Percentiles rank a stretch among this genome's conserved stretches.
These are phyloP conservation scores for Crocuta crocuta DNA, from an alignment of 2,113 vertebrate genomes.

Conservation along the genomic window DNA sequence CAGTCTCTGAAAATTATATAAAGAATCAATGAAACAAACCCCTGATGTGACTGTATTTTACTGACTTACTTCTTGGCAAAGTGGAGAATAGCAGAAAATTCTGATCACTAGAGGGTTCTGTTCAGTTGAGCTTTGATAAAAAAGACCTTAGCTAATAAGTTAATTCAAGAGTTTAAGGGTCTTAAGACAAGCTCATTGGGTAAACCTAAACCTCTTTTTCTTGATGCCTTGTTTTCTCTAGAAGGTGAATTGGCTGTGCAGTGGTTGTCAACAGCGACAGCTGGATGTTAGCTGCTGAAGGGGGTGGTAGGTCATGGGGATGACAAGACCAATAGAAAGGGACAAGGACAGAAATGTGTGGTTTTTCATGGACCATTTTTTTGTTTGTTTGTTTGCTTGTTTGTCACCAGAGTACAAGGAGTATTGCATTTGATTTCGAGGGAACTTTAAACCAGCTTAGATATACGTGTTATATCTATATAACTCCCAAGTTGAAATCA, in stretches of 20 bases:
- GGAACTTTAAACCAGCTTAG: conserved; percentile 33
- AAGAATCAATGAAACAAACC: conserved; percentile 41
- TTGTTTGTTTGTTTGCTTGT: neutral
- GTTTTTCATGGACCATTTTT: conserved; percentile 2
- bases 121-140: conserved; percentile 49
- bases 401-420: conserved; percentile 12
- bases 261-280: conserved; percentile 1
- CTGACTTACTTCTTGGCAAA: conserved; percentile 62
- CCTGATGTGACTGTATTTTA: neutral
- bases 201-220: conserved; percentile 21
- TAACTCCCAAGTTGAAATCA: conserved; percentile 7
- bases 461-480: neutral
- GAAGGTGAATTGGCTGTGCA: conserved; percentile 26
- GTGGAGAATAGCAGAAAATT: conserved; percentile 58
- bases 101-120: conserved; percentile 51
- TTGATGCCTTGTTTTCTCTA: conserved; percentile 22
- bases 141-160: conserved; percentile 50
- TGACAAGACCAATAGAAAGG: conserved; percentile 34
- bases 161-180: conserved; percentile 8
- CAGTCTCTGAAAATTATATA: conserved; percentile 35
- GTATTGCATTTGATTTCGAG: conserved; percentile 30
- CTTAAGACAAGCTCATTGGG: conserved; percentile 34
- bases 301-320: neutral
- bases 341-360: conserved; percentile 1
- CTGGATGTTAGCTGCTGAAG: neutral